phyloP scores from a whole-genome alignment of 1,140 invertebrate genomes.

The Pararge aegeria region DNA sequence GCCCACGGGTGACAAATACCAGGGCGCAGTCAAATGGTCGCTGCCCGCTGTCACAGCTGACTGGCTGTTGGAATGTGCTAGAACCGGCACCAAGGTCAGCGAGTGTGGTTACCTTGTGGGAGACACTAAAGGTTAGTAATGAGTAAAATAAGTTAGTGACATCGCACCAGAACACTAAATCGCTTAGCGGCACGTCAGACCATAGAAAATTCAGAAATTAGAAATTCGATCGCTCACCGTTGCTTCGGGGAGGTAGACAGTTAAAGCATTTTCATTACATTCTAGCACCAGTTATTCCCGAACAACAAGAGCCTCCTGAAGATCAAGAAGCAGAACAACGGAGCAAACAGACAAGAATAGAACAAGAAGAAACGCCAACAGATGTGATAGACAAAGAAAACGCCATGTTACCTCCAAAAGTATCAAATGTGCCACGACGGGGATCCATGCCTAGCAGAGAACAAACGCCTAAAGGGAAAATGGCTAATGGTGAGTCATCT shows the following conservation, averaged over 20 bases:
- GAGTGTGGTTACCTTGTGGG: slow-evolving; percentile 83
- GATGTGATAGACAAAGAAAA: slow-evolving; percentile 47
- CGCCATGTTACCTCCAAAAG: slow-evolving; percentile 44
- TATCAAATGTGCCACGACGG: slow-evolving; percentile 21
- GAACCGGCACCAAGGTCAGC: slow-evolving; percentile 73
- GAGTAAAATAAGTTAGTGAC: no score
- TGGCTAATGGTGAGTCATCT: slow-evolving; percentile 15
- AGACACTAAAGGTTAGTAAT: slow-evolving; percentile 61
- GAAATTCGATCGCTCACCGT: no score
- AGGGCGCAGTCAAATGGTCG: slow-evolving; percentile 91
- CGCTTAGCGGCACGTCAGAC: no score
- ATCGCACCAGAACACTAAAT: no score
- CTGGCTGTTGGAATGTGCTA: slow-evolving; percentile 89
- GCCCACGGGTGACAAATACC: slow-evolving; percentile 89
- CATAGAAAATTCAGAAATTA: no score
- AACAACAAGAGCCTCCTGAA: not conserved
- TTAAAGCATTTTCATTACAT: not conserved
- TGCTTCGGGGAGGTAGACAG: no score
- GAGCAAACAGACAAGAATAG: not conserved
- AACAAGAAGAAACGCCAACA: not conserved
- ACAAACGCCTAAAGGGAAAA: slow-evolving; percentile 47
- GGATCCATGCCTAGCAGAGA: slow-evolving; percentile 39
- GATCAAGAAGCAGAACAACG: slow-evolving; percentile 13
- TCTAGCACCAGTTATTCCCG: not conserved
- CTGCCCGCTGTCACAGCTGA: slow-evolving; percentile 86